Conservation (phyloP, 2,888 invertebrate species). For the Eristalis intricaria region DNA sequence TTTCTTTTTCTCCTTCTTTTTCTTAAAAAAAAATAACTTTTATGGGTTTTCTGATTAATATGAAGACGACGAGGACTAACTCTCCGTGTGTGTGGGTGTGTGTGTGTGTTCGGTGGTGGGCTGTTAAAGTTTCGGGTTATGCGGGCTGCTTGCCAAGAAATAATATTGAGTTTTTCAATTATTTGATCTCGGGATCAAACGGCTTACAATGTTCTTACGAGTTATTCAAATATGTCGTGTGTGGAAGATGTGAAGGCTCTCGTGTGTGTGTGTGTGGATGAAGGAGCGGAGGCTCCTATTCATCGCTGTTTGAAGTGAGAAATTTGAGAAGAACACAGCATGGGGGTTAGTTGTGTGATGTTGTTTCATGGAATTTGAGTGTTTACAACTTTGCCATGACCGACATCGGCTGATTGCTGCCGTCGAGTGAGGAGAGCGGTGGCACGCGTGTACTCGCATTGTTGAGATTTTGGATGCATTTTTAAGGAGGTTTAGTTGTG, state of each 20-base stretch:
- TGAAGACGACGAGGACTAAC: slow-evolving; percentile 36
- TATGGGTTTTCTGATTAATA: slow-evolving; percentile 69
- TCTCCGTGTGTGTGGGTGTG: slow-evolving; percentile 7
- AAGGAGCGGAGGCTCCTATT: background rate
- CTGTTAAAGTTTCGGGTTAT: slow-evolving; percentile 55
- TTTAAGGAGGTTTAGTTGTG: no score
- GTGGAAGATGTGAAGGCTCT: background rate
- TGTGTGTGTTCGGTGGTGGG: slow-evolving; percentile 5
- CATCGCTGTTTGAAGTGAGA: slow-evolving; percentile 1
- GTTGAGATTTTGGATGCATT: no score
- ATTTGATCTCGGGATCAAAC: slow-evolving; percentile 65
- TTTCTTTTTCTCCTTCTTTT: slow-evolving; percentile 5
- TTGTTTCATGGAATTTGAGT: background rate
- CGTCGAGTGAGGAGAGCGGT: no score
- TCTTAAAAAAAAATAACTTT: slow-evolving; percentile 12
- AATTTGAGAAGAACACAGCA: background rate
- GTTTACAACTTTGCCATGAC: background rate
- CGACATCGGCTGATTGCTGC: background rate
- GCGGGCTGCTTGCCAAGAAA: slow-evolving; percentile 67
- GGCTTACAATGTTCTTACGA: slow-evolving; percentile 58
- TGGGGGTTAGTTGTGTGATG: background rate
- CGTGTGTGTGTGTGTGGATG: background rate
- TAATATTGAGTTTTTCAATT: slow-evolving; percentile 70
- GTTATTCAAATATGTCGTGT: slow-evolving; percentile 52
- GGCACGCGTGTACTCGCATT: no score